Percentiles rank a stretch among this genome's conserved stretches.
Evolutionary conservation across 2,797 vertebrate species (phyloP).

Genomic region (Mus spretus): DNA sequence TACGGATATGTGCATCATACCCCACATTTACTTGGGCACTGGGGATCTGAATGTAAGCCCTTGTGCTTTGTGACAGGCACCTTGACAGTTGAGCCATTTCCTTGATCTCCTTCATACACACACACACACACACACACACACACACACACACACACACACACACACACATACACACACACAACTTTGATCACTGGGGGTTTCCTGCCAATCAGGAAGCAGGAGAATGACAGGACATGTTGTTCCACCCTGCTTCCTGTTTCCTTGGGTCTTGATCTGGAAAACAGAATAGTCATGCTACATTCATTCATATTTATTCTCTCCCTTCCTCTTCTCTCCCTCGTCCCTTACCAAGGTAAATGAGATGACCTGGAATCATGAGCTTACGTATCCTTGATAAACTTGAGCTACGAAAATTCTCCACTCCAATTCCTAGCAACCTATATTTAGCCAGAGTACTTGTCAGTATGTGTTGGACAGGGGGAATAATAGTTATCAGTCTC

Average conservation of each 20-base stretch:
- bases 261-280: conserved; percentile 36
- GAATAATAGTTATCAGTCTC: conserved; percentile 84
- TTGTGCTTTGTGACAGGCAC: not conserved
- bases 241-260: not conserved
- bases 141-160: not conserved
- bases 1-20: not conserved
- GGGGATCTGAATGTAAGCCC: not conserved
- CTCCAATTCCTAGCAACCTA: conserved; percentile 73
- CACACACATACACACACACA: not conserved
- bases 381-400: conserved; percentile 63
- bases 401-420: conserved; percentile 66
- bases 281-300: not conserved
- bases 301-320: not conserved
- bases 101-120: not conserved
- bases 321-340: not conserved
- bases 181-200: conserved; percentile 13
- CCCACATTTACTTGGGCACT: not conserved
- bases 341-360: conserved; percentile 43
- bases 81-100: not conserved
- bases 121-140: not conserved
- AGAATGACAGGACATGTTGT: not conserved
- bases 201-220: not conserved
- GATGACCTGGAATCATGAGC: conserved; percentile 54
- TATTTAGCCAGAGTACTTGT: conserved; percentile 80
- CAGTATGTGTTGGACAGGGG: conserved; percentile 81